Percentiles rank a stretch among this genome's conserved stretches.
These are phyloP conservation scores for Polydrusus tereticollis DNA, from an alignment of 2,888 invertebrate genomes.

Conservation along the genomic window DNA sequence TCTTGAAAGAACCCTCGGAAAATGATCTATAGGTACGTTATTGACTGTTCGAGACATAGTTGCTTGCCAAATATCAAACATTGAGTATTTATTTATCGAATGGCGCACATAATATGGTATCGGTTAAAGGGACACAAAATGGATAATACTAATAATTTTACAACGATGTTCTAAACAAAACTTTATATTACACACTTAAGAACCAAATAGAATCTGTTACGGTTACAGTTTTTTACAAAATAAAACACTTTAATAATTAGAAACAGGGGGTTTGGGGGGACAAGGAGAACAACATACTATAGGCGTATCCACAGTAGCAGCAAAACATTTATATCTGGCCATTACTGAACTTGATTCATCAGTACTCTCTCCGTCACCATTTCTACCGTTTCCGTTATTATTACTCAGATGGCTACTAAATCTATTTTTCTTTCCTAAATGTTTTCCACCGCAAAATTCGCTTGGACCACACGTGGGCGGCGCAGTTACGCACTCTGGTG, in stretches of 20 bases:
- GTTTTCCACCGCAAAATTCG: slow-evolving; percentile 54
- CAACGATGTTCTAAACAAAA: too few relatives aligned
- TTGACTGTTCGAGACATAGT: too few relatives aligned
- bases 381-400: slow-evolving; percentile 15
- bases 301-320: slow-evolving; percentile 52
- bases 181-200: too few relatives aligned
- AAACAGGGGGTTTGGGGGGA: background rate
- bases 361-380: background rate
- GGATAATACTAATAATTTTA: too few relatives aligned
- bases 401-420: background rate
- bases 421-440: slow-evolving; percentile 44
- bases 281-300: slow-evolving; percentile 36
- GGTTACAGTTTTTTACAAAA: background rate
- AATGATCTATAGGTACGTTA: too few relatives aligned
- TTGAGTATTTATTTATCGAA: too few relatives aligned
- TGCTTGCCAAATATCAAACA: too few relatives aligned
- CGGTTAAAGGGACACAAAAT: too few relatives aligned
- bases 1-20: too few relatives aligned
- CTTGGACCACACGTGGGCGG: slow-evolving; percentile 69
- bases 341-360: background rate
- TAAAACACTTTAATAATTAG: slow-evolving; percentile 3
- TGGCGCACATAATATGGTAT: too few relatives aligned
- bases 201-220: too few relatives aligned
- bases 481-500: slow-evolving; percentile 66
- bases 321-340: slow-evolving; percentile 54